A percentile compares a stretch with the other conserved stretches of the same genome.
Conservation (phyloP, 2,888 invertebrate genomes). For the Drosophila siamana region DNA sequence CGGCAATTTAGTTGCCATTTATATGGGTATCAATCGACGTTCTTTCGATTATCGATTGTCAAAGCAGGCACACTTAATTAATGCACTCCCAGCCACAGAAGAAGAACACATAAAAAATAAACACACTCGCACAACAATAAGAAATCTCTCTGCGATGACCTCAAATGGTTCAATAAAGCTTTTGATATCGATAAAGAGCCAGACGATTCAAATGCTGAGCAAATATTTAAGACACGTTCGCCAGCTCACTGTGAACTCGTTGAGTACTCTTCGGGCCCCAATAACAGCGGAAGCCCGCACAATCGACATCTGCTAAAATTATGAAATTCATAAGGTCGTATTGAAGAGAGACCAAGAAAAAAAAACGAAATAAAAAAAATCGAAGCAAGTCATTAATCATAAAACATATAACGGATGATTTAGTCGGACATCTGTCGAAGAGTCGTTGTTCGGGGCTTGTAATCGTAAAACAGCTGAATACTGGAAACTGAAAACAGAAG, state of each 20-base stretch:
- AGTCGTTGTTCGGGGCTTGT: constrained; percentile 9
- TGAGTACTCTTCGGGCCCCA: constrained; percentile 24
- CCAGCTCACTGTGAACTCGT: constrained; percentile 16
- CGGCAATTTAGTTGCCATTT: constrained; percentile 62
- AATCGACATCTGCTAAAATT: constrained; percentile 49
- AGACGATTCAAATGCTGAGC: constrained; percentile 28
- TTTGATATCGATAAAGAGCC: constrained; percentile 52
- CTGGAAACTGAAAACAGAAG: neutral
- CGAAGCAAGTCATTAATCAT: constrained; percentile 51
- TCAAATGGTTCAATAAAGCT: constrained; percentile 34
- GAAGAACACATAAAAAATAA: constrained; percentile 47
- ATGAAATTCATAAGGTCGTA: constrained; percentile 59
- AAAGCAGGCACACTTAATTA: constrained; percentile 57
- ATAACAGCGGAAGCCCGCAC: constrained; percentile 55
- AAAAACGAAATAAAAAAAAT: neutral
- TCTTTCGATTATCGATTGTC: constrained; percentile 54
- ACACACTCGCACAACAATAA: constrained; percentile 29
- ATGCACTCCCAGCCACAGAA: constrained; percentile 41
- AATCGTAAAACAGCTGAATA: constrained; percentile 17
- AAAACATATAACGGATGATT: constrained; percentile 37
- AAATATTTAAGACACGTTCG: constrained; percentile 39
- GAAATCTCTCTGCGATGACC: constrained; percentile 67
- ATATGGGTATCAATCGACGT: constrained; percentile 60
- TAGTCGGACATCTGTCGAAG: constrained; percentile 9
- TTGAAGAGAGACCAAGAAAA: constrained; percentile 11